Evolutionary conservation across 2,797 vertebrate species (phyloP).

Genomic region (Takifugu rubripes): DNA sequence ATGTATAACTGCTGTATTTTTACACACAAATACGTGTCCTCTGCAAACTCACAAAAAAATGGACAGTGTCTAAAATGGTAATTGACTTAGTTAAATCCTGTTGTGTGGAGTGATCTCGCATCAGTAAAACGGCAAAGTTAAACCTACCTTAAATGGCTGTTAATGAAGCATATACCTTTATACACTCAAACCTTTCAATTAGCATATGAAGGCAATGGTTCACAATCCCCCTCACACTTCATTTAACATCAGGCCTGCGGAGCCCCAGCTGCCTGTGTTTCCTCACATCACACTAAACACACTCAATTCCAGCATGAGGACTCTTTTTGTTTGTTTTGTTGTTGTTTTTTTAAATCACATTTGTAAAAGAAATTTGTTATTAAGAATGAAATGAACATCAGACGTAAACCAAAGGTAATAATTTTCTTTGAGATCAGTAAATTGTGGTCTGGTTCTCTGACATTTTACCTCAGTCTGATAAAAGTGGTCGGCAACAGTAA

Average conservation of each 20-base stretch:
- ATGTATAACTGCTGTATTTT: neutral
- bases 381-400: no score
- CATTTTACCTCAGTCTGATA: no score
- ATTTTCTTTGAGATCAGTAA: no score
- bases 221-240: constrained; percentile 24
- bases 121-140: neutral
- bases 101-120: constrained; percentile 35
- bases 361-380: no score
- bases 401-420: no score
- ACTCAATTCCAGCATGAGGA: neutral
- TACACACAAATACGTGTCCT: neutral
- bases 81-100: constrained; percentile 48
- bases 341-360: no score
- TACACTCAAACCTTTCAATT: constrained; percentile 16
- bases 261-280: constrained; percentile 6
- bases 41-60: neutral
- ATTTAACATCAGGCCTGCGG: constrained; percentile 28
- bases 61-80: constrained; percentile 40
- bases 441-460: no score
- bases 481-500: no score
- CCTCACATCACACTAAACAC: constrained; percentile 8
- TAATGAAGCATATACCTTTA: constrained; percentile 12
- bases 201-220: constrained; percentile 13
- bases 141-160: constrained; percentile 3
- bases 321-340: no score